A percentile compares a stretch with the other conserved stretches of the same genome.
Evolutionary conservation across 2,113 vertebrate species (phyloP).

Genomic region (Strigops habroptila): DNA sequence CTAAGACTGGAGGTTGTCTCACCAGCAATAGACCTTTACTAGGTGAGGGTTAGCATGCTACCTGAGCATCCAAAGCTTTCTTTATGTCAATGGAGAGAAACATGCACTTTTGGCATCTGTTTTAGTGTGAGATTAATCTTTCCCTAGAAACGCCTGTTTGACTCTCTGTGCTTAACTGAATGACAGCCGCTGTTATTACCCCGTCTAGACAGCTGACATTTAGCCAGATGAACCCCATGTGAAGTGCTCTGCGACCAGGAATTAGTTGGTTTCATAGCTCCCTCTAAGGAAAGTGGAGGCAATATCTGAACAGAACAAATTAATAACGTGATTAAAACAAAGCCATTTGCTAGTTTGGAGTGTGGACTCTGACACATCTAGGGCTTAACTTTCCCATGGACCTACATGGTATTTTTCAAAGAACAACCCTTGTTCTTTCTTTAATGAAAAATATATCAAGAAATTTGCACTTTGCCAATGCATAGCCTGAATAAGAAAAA

Average conservation of each 20-base stretch:
- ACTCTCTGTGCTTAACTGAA: background rate
- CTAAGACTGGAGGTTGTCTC: background rate
- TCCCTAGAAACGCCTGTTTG: background rate
- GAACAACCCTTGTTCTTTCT: background rate
- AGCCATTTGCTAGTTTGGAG: background rate
- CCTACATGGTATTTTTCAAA: background rate
- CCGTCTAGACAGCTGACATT: background rate
- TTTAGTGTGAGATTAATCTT: background rate
- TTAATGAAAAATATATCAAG: background rate
- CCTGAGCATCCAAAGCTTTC: background rate
- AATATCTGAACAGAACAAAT: background rate
- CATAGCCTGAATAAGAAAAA: background rate
- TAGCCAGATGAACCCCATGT: background rate
- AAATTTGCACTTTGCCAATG: background rate
- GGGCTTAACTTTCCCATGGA: background rate
- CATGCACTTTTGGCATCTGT: background rate
- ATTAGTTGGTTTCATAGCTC: background rate
- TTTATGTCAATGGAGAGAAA: background rate
- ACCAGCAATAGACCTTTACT: background rate
- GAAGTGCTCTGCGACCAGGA: background rate
- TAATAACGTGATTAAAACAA: background rate
- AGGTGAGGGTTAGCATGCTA: background rate
- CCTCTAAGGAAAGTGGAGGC: background rate
- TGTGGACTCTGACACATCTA: background rate
- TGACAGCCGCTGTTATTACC: background rate